These are phyloP conservation scores for Dendrocincla tyrannina DNA, from an alignment of 2,797 vertebrate genomes.

Conservation along the genomic window DNA sequence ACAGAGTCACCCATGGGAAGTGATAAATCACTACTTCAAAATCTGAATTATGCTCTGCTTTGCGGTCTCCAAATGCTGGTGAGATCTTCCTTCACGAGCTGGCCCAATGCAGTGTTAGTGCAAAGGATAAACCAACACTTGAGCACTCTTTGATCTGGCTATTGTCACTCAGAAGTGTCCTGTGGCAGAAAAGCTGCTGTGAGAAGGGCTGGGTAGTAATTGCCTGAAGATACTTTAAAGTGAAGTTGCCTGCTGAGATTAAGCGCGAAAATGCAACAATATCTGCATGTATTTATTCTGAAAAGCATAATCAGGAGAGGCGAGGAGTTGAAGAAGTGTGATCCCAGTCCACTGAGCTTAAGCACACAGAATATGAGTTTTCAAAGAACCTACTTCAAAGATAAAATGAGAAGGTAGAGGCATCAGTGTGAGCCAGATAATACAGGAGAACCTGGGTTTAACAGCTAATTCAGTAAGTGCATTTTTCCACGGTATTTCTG, in stretches of 20 bases:
- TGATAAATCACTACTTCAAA: not conserved
- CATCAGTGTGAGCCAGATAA: not conserved
- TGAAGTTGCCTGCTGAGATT: constrained; percentile 52
- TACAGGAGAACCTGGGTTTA: not conserved
- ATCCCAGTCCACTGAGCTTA: not conserved
- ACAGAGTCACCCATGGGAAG: not conserved
- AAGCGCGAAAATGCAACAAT: constrained; percentile 40
- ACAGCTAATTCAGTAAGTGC: not conserved
- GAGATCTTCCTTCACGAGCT: not conserved
- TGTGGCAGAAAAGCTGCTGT: not conserved
- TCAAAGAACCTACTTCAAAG: constrained; percentile 31
- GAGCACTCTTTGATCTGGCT: not conserved
- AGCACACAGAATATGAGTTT: not conserved
- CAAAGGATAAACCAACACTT: not conserved
- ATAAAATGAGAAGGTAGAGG: not conserved
- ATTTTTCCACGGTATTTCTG: not conserved
- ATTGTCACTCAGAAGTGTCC: not conserved
- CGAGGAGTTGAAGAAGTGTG: not conserved
- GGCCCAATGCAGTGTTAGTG: not conserved
- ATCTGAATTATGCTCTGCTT: not conserved
- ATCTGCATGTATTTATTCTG: constrained; percentile 15
- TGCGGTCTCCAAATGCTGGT: rapidly evolving
- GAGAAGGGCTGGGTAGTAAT: constrained; percentile 32
- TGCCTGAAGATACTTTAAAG: constrained; percentile 63
- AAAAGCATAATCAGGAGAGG: constrained; percentile 1